Evolutionary conservation across 2,113 vertebrate genomes (phyloP).

Genomic region (Synodontis membranacea): DNA sequence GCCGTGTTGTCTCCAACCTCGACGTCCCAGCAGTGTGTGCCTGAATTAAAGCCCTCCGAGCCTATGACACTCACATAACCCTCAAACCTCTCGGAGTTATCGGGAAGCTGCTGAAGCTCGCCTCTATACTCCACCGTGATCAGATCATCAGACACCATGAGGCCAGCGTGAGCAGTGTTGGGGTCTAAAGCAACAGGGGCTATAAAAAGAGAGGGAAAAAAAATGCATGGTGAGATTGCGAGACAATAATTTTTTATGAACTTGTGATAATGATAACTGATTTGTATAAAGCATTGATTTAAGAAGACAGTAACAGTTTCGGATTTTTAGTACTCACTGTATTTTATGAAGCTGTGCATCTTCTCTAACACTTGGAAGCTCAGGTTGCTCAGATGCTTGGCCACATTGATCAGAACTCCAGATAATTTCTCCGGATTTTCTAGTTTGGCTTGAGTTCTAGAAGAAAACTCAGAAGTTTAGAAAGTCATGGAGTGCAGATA

Average conservation of each 20-base stretch:
- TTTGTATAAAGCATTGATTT: background rate
- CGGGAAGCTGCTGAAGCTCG: slow-evolving; percentile 37
- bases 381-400: slow-evolving; percentile 53
- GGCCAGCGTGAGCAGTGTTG: slow-evolving; percentile 45
- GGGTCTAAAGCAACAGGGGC: slow-evolving; percentile 53
- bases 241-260: too few species aligned
- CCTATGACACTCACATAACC: slow-evolving; percentile 44
- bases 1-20: slow-evolving; percentile 52
- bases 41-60: slow-evolving; percentile 48
- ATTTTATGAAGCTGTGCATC: slow-evolving; percentile 38
- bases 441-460: slow-evolving; percentile 41
- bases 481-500: background rate
- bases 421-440: slow-evolving; percentile 40
- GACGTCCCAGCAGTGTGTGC: slow-evolving; percentile 54
- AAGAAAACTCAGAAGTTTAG: slow-evolving; percentile 21
- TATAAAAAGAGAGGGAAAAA: slow-evolving; percentile 12
- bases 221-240: background rate
- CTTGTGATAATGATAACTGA: too few species aligned
- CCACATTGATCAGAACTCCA: slow-evolving; percentile 51
- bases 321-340: slow-evolving; percentile 46
- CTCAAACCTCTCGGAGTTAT: slow-evolving; percentile 51
- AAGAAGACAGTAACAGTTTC: background rate
- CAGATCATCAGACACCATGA: slow-evolving; percentile 52
- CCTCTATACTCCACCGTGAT: slow-evolving; percentile 29
- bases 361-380: slow-evolving; percentile 51